Evolutionary conservation across 2,113 vertebrate genomes (phyloP).

Genomic region (Oryzias celebensis): DNA sequence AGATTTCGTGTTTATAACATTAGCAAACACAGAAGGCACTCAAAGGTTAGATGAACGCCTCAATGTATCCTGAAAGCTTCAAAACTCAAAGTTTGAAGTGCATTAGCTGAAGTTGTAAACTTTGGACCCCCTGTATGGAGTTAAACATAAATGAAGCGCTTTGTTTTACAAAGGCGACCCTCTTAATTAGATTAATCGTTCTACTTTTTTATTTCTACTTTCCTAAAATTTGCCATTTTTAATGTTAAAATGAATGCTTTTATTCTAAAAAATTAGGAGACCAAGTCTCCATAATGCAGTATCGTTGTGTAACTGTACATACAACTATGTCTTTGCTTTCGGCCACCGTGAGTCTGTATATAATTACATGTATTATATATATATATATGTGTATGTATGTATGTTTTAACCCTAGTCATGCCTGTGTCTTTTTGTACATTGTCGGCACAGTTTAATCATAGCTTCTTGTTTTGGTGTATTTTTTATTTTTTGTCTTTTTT

Average conservation of each 20-base stretch:
- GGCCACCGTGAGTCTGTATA: constrained; percentile 40
- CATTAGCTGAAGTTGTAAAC: too few relatives aligned
- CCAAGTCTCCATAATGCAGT: constrained; percentile 67
- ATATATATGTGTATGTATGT: not conserved
- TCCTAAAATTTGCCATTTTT: constrained; percentile 14
- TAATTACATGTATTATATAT: constrained; percentile 30
- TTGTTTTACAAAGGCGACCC: not conserved
- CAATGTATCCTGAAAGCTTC: too few relatives aligned
- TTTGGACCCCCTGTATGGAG: too few relatives aligned
- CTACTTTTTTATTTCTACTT: constrained; percentile 25
- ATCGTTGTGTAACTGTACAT: constrained; percentile 68
- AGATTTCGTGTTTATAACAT: too few relatives aligned
- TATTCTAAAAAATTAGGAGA: constrained; percentile 11
- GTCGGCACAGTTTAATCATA: constrained; percentile 65
- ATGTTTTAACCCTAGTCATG: constrained; percentile 48
- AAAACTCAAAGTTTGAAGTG: too few relatives aligned
- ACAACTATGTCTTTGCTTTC: constrained; percentile 48
- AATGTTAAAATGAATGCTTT: constrained; percentile 10
- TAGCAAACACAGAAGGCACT: too few relatives aligned
- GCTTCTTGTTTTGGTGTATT: constrained; percentile 22
- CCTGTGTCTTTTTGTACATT: constrained; percentile 65
- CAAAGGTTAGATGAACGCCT: too few relatives aligned
- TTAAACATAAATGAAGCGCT: too few relatives aligned
- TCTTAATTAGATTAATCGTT: constrained; percentile 33
- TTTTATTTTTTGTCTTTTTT: constrained; percentile 37